Evolutionary conservation across 1,140 invertebrate genomes (phyloP).

Genomic region (Contarinia nasturtii): DNA sequence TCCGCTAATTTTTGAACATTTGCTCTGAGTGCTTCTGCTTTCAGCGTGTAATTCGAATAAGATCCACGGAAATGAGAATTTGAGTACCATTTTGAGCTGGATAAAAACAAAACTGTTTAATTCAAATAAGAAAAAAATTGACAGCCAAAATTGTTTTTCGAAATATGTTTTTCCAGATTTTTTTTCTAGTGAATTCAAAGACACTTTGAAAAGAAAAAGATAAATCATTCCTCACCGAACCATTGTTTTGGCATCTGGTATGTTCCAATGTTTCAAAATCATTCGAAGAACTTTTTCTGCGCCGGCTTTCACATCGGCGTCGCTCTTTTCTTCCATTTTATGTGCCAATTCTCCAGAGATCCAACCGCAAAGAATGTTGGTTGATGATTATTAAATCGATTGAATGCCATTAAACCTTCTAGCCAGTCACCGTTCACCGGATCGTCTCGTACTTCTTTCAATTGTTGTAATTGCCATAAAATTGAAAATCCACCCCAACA

Average conservation of each 20-base stretch:
- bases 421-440: conserved; percentile 20
- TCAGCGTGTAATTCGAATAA: conserved; percentile 27
- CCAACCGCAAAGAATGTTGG: conserved; percentile 41
- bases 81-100: conserved; percentile 28
- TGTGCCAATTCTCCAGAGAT: conserved; percentile 26
- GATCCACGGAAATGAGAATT: conserved; percentile 31
- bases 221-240: neutral
- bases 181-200: neutral
- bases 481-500: conserved; percentile 15
- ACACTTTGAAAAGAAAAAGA: too few species aligned
- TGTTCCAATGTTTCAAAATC: conserved; percentile 13
- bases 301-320: conserved; percentile 21
- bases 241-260: neutral
- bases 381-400: conserved; percentile 33
- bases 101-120: conserved; percentile 5
- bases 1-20: conserved; percentile 2
- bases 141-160: too few species aligned
- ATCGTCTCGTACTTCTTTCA: neutral
- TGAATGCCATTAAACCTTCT: conserved; percentile 35
- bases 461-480: neutral
- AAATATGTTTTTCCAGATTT: too few species aligned
- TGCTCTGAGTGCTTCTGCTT: conserved; percentile 7
- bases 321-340: conserved; percentile 27
- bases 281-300: conserved; percentile 18
- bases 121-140: neutral